Base-by-base conservation (phyloP, 1,140 invertebrate genomes). In the Drosophila tani region DNA sequence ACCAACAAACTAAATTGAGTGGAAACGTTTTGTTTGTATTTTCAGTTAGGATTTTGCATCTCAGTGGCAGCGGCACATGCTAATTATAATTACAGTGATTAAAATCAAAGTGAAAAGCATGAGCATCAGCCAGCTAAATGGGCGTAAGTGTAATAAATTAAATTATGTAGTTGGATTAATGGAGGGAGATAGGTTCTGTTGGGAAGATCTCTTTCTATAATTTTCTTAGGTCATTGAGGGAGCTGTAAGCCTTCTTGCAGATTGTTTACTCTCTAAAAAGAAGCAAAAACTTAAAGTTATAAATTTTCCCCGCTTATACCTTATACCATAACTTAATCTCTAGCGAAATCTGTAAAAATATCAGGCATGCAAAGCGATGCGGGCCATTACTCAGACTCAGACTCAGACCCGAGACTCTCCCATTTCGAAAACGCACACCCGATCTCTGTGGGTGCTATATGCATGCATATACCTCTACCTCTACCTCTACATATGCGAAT, bases 1-100 rank as follows among this genome's bases (percentile, higher is more conserved):
- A 82, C 45, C 78, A 85, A 81, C 70, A 84, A 85, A 67, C 58
- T 85, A 85, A 85, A 85, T 81, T 81, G 82, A 81, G 68, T 79
- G 82, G 82, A 85, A 85, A 85, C 77, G 53, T 79, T 79, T 82
- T 38, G 35, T 45, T 65, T 35, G n/a, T 47, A 43, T 64, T 41
- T 47, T 38, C 14, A 14, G 21, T 45, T 55, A 19, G 14, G 17
- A 24, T 35, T 49, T 67, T 35, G 38, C 21, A 12, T 45, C 4
- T 38, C 7, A 4, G 3, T 19, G 7, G 15, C 27, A 21, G 9
- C 32, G n/a, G 41, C 27, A 71, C 64, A 83, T 79, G 69, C 75
- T 82, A 83, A 79, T 84, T 84, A 68, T 82, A 83, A 79, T 84
- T 84, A 68, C 76, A 27, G 70, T 70, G 58, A 56, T 76, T 71